These are phyloP conservation scores for Pseudopipra pipra DNA, from an alignment of 2,113 vertebrate genomes.

Conservation along the genomic window DNA sequence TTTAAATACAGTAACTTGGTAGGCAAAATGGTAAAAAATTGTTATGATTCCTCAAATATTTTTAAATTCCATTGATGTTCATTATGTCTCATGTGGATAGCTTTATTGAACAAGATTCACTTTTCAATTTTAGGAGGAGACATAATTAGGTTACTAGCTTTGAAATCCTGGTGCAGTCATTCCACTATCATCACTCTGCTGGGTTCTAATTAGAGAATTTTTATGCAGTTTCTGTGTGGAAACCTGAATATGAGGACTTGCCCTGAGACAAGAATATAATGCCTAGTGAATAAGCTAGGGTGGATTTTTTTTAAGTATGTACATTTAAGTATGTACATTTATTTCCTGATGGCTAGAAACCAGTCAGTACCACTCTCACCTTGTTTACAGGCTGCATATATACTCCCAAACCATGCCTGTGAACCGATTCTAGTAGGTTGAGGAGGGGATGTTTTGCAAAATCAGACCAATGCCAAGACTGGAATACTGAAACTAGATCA, in stretches of 20 bases:
- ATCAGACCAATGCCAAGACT: not conserved
- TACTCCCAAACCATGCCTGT: not conserved
- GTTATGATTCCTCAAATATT: not conserved
- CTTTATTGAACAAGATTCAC: not conserved
- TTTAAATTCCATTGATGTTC: not conserved
- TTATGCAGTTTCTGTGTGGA: not conserved
- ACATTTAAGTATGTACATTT: not conserved
- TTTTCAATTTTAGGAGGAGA: not conserved
- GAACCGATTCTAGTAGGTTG: not conserved
- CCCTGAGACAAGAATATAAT: not conserved
- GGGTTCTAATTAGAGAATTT: slow-evolving; percentile 15
- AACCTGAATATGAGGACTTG: not conserved
- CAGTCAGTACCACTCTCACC: not conserved
- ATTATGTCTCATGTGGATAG: not conserved
- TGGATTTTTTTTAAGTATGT: not conserved
- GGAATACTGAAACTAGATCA: not conserved
- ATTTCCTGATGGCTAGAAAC: not conserved
- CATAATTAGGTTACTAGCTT: not conserved
- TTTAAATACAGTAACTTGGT: not conserved
- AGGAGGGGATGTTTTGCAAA: not conserved
- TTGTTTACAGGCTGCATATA: not conserved
- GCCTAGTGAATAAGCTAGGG: not conserved
- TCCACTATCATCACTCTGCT: not conserved
- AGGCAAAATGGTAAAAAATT: not conserved
- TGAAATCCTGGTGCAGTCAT: not conserved